phyloP scores from a whole-genome alignment of 2,888 invertebrate genomes.

The Ametastegia equiseti region DNA sequence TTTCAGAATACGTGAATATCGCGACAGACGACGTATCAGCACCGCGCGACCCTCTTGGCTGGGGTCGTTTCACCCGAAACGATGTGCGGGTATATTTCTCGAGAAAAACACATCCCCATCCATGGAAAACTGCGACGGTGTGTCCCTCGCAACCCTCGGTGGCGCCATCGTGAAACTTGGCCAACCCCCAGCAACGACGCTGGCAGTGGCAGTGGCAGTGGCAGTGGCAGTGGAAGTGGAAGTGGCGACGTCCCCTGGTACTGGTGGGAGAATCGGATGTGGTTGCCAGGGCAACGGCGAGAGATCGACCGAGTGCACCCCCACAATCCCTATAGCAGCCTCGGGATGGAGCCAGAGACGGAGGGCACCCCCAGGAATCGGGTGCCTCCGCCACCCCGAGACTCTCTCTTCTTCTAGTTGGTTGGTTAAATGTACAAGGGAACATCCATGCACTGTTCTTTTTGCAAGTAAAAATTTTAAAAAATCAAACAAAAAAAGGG shows the following conservation, averaged over 20 bases:
- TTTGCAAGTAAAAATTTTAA: not conserved
- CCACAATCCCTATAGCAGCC: no score
- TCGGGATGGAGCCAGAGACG: conserved; percentile 29
- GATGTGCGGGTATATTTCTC: not conserved
- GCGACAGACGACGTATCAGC: conserved; percentile 4
- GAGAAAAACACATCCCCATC: conserved; percentile 33
- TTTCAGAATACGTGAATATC: no score
- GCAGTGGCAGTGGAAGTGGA: no score
- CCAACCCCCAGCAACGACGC: no score
- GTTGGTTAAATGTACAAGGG: not conserved
- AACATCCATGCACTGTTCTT: not conserved
- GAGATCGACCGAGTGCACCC: conserved; percentile 73
- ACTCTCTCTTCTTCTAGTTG: conserved; percentile 55
- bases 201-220: no score
- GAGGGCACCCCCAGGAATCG: conserved; percentile 51
- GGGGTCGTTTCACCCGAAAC: not conserved
- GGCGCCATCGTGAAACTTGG: conserved; percentile 20
- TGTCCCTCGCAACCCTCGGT: conserved; percentile 26
- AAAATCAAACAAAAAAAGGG: no score
- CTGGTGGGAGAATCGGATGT: conserved; percentile 2
- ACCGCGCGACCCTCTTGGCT: conserved; percentile 14
- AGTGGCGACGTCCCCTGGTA: no score
- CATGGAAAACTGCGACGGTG: conserved; percentile 9
- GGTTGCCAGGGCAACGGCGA: conserved; percentile 73
- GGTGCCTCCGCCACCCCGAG: conserved; percentile 55